Conservation (phyloP, 2,888 invertebrate genomes). For the Gerris lacustris region DNA sequence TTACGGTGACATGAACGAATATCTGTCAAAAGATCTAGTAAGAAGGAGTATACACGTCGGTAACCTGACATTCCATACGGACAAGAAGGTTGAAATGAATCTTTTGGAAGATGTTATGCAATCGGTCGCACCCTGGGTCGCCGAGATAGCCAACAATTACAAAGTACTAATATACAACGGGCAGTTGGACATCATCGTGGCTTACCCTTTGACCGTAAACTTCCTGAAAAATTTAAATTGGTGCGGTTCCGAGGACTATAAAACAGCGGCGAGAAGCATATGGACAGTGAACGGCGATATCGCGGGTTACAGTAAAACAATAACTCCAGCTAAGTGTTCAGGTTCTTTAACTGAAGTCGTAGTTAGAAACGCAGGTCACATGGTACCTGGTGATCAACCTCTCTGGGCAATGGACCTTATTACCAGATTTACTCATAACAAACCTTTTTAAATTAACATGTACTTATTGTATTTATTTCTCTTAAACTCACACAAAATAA, state of each 20-base stretch:
- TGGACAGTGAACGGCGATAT: conserved; percentile 49
- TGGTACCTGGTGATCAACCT: conserved; percentile 70
- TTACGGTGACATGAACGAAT: conserved; percentile 36
- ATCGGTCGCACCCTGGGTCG: conserved; percentile 59
- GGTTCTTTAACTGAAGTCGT: conserved; percentile 60
- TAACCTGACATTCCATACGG: conserved; percentile 55
- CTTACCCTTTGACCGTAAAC: conserved; percentile 71
- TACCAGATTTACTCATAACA: conserved; percentile 41
- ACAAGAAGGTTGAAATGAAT: conserved; percentile 52
- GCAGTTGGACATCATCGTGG: conserved; percentile 85
- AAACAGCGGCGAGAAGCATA: conserved; percentile 48
- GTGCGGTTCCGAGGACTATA: conserved; percentile 51
- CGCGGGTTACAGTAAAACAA: conserved; percentile 64
- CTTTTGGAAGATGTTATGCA: conserved; percentile 69
- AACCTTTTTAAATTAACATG: conserved; percentile 13
- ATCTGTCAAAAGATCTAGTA: conserved; percentile 24
- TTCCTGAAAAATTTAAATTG: conserved; percentile 62
- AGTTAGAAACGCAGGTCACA: conserved; percentile 68
- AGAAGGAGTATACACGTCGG: conserved; percentile 67
- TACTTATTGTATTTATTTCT: no score
- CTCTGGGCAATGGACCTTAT: conserved; percentile 64
- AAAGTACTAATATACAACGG: conserved; percentile 75
- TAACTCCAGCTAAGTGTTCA: conserved; percentile 30
- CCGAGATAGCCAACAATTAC: conserved; percentile 53
- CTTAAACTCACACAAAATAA: no score